These are phyloP conservation scores for Eustalomyia histrio DNA, from an alignment of 2,888 invertebrate species.

Conservation along the genomic window DNA sequence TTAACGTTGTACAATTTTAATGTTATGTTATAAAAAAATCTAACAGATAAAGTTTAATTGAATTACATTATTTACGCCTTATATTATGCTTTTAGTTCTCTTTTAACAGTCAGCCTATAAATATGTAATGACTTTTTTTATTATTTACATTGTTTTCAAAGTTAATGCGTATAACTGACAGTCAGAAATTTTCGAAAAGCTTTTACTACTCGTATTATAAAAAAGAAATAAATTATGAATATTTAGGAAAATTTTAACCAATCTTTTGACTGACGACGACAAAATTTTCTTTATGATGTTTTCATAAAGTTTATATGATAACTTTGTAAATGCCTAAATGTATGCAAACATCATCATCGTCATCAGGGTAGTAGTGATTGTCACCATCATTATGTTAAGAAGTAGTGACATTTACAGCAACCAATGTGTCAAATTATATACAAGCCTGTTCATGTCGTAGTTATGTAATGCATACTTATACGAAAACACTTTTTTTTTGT, in stretches of 20 bases:
- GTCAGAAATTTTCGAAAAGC: slow-evolving; percentile 32
- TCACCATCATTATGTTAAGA: slow-evolving; percentile 34
- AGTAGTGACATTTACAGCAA: slow-evolving; percentile 49
- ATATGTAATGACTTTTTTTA: slow-evolving; percentile 55
- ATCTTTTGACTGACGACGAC: slow-evolving; percentile 5
- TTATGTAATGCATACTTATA: slow-evolving; percentile 33
- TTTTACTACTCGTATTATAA: slow-evolving; percentile 17
- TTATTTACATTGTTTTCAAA: slow-evolving; percentile 1
- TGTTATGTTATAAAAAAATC: slow-evolving; percentile 34
- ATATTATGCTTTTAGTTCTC: slow-evolving; percentile 24
- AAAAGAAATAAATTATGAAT: slow-evolving; percentile 34
- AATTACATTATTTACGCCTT: slow-evolving; percentile 54
- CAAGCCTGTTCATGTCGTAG: background rate
- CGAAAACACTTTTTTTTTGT: slow-evolving; percentile 11
- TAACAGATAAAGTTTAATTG: slow-evolving; percentile 51
- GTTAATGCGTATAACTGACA: slow-evolving; percentile 59
- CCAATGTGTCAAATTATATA: slow-evolving; percentile 62
- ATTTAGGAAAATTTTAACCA: background rate
- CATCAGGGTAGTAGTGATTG: slow-evolving; percentile 32
- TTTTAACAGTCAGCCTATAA: slow-evolving; percentile 55
- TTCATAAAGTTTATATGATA: slow-evolving; percentile 29
- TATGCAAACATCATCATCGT: slow-evolving; percentile 47
- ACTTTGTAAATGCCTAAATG: slow-evolving; percentile 48
- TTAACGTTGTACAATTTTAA: slow-evolving; percentile 46
- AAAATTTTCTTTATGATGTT: slow-evolving; percentile 1